Conservation (phyloP, 2,888 invertebrate species). For the Watsonalla cultraria region DNA sequence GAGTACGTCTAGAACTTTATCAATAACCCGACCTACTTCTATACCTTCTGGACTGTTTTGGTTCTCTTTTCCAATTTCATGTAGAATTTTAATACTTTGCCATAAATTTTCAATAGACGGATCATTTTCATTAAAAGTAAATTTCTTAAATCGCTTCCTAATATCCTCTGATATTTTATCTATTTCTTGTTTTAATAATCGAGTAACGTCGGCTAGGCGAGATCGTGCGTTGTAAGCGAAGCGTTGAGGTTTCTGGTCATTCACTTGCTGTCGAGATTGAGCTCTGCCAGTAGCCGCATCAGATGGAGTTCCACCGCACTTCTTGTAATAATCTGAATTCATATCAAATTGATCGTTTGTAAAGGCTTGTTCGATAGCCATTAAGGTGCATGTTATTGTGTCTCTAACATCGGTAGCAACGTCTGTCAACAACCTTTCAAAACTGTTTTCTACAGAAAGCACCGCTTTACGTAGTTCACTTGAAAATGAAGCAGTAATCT, state of each 20-base stretch:
- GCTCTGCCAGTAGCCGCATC: not conserved
- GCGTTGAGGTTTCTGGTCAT: not conserved
- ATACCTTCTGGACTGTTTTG: constrained; percentile 33
- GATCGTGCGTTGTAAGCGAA: too few species aligned
- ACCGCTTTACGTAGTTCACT: constrained; percentile 46
- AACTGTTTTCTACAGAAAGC: constrained; percentile 43
- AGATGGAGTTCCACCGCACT: not conserved
- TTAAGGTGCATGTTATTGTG: constrained; percentile 56
- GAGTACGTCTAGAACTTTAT: constrained; percentile 32
- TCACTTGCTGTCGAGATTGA: not conserved
- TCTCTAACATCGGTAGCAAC: constrained; percentile 56
- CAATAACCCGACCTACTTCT: constrained; percentile 39
- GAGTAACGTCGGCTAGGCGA: constrained; percentile 38
- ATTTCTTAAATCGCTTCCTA: constrained; percentile 26
- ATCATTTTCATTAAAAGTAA: constrained; percentile 19
- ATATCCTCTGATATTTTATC: constrained; percentile 41
- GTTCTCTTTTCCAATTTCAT: constrained; percentile 35
- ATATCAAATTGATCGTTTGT: constrained; percentile 22
- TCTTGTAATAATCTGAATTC: constrained; percentile 6
- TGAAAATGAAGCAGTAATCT: constrained; percentile 51
- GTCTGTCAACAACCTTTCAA: constrained; percentile 52
- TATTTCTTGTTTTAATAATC: constrained; percentile 40
- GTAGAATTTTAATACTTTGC: constrained; percentile 39
- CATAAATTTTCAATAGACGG: constrained; percentile 37
- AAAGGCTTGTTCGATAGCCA: constrained; percentile 53